Conservation (phyloP, 2,888 invertebrate genomes). For the Patella caerulea region DNA sequence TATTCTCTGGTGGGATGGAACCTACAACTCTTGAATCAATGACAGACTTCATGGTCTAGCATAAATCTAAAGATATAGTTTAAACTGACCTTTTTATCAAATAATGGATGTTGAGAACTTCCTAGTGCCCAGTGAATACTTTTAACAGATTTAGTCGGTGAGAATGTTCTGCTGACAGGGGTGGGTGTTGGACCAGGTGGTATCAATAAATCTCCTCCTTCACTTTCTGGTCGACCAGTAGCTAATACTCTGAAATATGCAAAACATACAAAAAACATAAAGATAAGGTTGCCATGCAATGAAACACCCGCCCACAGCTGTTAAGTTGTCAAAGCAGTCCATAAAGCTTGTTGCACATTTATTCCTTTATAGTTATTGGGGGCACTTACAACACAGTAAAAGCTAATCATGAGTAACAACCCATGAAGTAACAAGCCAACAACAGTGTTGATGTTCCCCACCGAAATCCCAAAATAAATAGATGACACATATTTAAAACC, state of each 20-base stretch:
- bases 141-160: constrained; percentile 57
- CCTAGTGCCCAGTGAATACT: constrained; percentile 63
- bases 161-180: constrained; percentile 50
- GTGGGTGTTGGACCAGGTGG: constrained; percentile 46
- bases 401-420: not conserved
- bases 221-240: constrained; percentile 24
- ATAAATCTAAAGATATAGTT: too few species aligned
- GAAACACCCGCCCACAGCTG: too few species aligned
- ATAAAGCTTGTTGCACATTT: too few species aligned
- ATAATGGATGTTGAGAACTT: constrained; percentile 46
- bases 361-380: too few species aligned
- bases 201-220: constrained; percentile 11
- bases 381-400: too few species aligned
- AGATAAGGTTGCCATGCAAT: not conserved
- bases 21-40: too few species aligned
- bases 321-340: too few species aligned
- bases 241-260: constrained; percentile 14
- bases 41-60: too few species aligned
- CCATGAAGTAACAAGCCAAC: not conserved
- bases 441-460: too few species aligned
- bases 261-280: not conserved
- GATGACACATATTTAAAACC: too few species aligned
- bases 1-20: too few species aligned
- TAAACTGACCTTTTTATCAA: constrained; percentile 52
- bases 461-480: too few species aligned